Evolutionary conservation across 2,888 invertebrate genomes (phyloP).

Genomic region (Acrobasis suavella): DNA sequence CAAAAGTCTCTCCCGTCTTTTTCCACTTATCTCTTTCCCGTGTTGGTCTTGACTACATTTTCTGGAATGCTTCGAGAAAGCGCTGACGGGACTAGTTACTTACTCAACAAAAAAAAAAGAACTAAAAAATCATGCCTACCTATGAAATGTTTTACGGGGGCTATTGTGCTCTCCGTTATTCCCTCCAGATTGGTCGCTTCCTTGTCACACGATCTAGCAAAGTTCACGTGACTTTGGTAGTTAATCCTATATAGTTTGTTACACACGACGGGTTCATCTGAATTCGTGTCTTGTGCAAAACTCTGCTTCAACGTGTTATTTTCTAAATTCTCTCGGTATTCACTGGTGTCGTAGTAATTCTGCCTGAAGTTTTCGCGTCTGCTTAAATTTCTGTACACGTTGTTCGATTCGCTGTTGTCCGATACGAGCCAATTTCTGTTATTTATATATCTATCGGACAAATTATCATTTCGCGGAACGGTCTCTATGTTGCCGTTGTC

Average conservation of each 20-base stretch:
- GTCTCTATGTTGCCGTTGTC: conserved; percentile 66
- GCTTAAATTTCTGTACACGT: conserved; percentile 38
- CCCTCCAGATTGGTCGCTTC: conserved; percentile 53
- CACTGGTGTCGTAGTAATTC: conserved; percentile 44
- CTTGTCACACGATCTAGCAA: conserved; percentile 38
- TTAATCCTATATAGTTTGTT: conserved; percentile 68
- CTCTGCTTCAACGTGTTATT: conserved; percentile 41
- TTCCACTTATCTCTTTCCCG: too few relatives aligned
- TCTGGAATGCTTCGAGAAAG: too few relatives aligned
- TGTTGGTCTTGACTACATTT: too few relatives aligned
- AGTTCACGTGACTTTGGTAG: conserved; percentile 48
- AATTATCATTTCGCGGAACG: conserved; percentile 44
- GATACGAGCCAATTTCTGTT: conserved; percentile 49
- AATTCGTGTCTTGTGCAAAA: conserved; percentile 36
- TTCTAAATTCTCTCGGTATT: conserved; percentile 44
- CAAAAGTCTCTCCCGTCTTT: too few relatives aligned
- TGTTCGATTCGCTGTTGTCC: conserved; percentile 40
- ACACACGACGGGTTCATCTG: conserved; percentile 55
- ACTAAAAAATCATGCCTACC: conserved; percentile 46
- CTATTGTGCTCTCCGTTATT: conserved; percentile 37
- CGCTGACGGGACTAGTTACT: too few relatives aligned
- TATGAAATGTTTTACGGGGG: conserved; percentile 42
- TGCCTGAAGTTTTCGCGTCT: conserved; percentile 46
- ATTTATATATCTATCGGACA: conserved; percentile 45
- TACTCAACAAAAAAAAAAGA: too few relatives aligned